Evolutionary conservation across 2,797 vertebrate species (phyloP), one percentile per base, ranked within the genome.

Genomic region (Tragelaphus eurycerus): DNA sequence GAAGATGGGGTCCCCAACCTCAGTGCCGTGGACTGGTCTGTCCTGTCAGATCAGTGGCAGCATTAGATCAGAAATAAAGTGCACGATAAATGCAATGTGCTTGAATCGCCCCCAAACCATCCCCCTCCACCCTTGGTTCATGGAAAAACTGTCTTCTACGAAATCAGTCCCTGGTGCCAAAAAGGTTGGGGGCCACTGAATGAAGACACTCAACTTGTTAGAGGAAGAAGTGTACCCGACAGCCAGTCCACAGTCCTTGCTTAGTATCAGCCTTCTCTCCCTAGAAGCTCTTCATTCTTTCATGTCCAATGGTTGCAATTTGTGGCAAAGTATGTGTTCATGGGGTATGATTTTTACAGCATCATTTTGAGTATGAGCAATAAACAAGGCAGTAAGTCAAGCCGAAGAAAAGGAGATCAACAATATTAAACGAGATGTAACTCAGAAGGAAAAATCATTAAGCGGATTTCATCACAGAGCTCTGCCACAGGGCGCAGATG

Each of bases 281-380:
- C 82, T 57, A 38, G 52, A 86, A 92, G 15, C 23, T 85, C 93
- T 93, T 87, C 95, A 94, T 31, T 94, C 93, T 94, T 90, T 87
- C 34, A 84, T 19, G 14, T 50, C 67, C 81, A 93, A n/a, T 46
- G 31, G 52, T 3, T 85, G 52, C 38, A 64, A 84, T 91, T 87
- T 86, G 89, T 62, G 85, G 71, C 34, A 79, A 94, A 76, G 52
- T 71, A 31, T n/a, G 34, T 84, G 67, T 90, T 93, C 60, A 16
- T 7, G 34, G 74, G 88, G 83, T 84, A 31, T 27, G 71, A 50
- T 8, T 90, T 84, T 52, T 71, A 27, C 46, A 92, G 92, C 67
- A 55, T 59, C 54, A 52, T 85, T 25, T 59, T 60, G 27, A 86
- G 11, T 74, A 67, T 57, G n/a, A 82, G 83, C 60, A 90, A 89